phyloP scores from a whole-genome alignment of 2,113 vertebrate genomes.

The Pedetes capensis region DNA sequence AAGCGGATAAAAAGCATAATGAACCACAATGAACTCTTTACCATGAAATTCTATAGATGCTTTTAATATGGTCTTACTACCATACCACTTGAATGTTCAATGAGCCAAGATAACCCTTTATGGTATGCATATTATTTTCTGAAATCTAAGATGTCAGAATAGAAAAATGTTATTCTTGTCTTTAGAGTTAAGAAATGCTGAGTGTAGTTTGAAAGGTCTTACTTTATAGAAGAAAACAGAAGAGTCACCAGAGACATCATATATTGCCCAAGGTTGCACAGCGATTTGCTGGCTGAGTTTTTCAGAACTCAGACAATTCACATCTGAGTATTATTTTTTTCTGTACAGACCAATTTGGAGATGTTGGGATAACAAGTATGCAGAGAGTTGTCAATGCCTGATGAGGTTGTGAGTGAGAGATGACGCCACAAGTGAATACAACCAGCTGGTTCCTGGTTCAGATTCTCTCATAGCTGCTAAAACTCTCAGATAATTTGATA shows the following conservation, averaged over 20 bases:
- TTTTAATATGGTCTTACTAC: constrained; percentile 61
- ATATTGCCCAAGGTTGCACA: not conserved
- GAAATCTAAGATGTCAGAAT: constrained; percentile 25
- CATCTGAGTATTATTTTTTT: not conserved
- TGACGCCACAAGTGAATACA: not conserved
- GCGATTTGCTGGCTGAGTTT: not conserved
- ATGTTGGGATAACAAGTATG: not conserved
- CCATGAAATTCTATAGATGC: constrained; percentile 37
- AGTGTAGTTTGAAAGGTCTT: not conserved
- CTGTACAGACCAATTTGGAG: not conserved
- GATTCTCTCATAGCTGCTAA: not conserved
- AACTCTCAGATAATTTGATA: constrained; percentile 25
- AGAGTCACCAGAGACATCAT: not conserved
- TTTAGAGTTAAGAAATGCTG: not conserved
- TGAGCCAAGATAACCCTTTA: not conserved
- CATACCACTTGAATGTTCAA: not conserved
- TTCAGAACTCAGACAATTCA: not conserved
- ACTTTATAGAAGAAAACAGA: not conserved
- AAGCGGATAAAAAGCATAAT: constrained; percentile 62
- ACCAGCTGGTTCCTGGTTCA: not conserved
- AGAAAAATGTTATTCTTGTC: not conserved
- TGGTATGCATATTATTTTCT: not conserved
- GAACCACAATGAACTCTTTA: constrained; percentile 56
- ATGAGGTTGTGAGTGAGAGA: not conserved
- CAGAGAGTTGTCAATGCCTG: not conserved